These are phyloP conservation scores for Gavia stellata DNA, from an alignment of 2,113 vertebrate species.

Conservation along the genomic window DNA sequence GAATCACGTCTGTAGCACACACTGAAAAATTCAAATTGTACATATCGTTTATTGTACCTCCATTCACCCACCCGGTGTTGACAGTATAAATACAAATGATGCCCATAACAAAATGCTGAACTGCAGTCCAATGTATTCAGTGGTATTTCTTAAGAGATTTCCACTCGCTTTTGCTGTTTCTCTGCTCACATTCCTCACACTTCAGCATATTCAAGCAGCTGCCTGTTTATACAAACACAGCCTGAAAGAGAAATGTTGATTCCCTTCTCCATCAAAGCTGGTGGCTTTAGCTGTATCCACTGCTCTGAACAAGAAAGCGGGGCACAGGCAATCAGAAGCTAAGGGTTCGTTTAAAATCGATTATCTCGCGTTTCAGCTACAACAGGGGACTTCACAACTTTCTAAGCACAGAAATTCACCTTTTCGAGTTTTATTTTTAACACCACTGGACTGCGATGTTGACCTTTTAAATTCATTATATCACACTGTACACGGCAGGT, in stretches of 20 bases:
- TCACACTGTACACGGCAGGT: not conserved
- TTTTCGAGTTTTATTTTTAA: not conserved
- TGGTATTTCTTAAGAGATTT: constrained; percentile 9
- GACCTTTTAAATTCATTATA: not conserved
- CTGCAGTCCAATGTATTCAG: not conserved
- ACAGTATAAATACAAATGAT: constrained; percentile 8
- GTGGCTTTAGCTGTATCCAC: not conserved
- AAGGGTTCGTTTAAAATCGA: not conserved
- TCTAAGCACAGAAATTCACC: not conserved
- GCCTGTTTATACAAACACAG: constrained; percentile 1
- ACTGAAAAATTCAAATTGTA: not conserved
- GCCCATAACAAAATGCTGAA: constrained; percentile 5
- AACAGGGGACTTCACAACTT: not conserved
- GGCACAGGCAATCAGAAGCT: not conserved
- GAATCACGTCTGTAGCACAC: not conserved
- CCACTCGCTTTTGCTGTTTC: not conserved
- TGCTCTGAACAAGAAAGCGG: not conserved
- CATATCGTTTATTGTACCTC: not conserved
- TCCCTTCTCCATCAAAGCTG: not conserved
- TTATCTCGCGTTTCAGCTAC: not conserved
- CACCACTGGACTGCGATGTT: not conserved
- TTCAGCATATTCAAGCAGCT: not conserved
- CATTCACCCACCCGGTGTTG: not conserved
- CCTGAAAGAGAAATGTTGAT: not conserved
- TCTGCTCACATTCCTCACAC: not conserved